Percentiles rank a stretch among this genome's conserved stretches.
Conservation (phyloP, 2,113 vertebrate genomes). For the Centropristis striata region DNA sequence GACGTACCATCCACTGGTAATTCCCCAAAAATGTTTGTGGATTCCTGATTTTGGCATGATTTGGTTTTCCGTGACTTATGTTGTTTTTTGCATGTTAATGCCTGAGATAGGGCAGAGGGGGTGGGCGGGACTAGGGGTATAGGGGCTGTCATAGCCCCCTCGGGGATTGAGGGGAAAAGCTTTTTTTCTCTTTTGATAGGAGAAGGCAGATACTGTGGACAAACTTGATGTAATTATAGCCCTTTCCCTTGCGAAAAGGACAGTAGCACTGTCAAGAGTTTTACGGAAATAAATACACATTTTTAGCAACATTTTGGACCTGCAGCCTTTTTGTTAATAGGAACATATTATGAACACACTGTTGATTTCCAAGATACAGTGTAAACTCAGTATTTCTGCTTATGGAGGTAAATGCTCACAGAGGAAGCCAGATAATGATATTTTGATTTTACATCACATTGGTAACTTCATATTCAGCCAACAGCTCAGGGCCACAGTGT, state of each 20-base stretch:
- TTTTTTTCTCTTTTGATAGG: constrained; percentile 75
- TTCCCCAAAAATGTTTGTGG: constrained; percentile 54
- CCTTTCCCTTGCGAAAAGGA: constrained; percentile 55
- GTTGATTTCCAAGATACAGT: not conserved
- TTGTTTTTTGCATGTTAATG: constrained; percentile 84
- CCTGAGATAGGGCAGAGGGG: constrained; percentile 80
- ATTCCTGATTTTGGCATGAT: constrained; percentile 82
- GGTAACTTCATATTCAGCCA: constrained; percentile 10
- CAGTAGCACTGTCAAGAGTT: not conserved
- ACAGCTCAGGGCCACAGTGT: not conserved
- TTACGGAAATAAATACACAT: not conserved
- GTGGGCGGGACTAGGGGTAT: constrained; percentile 85
- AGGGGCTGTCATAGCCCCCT: constrained; percentile 84
- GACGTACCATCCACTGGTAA: constrained; percentile 49
- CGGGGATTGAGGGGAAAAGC: constrained; percentile 82
- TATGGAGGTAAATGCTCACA: not conserved
- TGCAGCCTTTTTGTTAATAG: not conserved
- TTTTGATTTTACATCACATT: not conserved
- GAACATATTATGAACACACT: not conserved
- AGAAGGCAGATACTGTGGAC: constrained; percentile 67
- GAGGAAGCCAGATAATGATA: constrained; percentile 1
- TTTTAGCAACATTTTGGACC: not conserved
- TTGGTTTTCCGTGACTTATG: constrained; percentile 83
- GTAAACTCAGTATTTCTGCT: not conserved
- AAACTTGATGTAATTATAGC: constrained; percentile 68